Base-by-base conservation (phyloP, 1,140 invertebrate species). In the Megathymus violae region DNA sequence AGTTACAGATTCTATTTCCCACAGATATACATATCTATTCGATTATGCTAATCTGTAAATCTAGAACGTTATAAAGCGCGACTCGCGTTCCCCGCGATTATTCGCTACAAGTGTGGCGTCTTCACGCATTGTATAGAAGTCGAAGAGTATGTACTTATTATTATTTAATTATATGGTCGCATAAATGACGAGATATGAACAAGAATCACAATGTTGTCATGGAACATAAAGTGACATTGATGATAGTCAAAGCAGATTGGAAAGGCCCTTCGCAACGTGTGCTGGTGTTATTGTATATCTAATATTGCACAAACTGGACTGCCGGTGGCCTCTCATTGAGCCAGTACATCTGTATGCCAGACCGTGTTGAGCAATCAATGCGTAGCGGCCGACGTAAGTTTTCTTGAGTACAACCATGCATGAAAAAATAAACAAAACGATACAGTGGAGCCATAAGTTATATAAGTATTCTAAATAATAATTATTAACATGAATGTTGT, bases 241-340 rank as follows among this genome's bases (percentile, higher is more conserved):
- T n/a, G n/a, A 67, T 63, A 68, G 59, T 54, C 31, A 50, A 69
- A 64, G 44, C 52, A 68, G 62, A 65, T 63, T 62, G 60, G 58
- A 70, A 41, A 56, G 62, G 65, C 74, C 75, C 75, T 76, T 74
- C 63, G 71, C 75, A 78, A 77, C 64, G 48, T 60, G 51, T 38
- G 47, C 41, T 61, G 47, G 58, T 64, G 71, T 71, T 69, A 74
- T 72, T 76, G 68, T 74, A 67, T 44, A 56, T 64, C 58, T 59
- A 62, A 62, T 60, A 63, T 79, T 79, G 76, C 76, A 74, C 64
- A 73, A 76, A 64, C 58, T 17, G 58, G 19, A 47, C 61, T 64
- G 58, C 62, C 63, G 50, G 65, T 69, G 77, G 80, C 80, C 82
- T 81, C 72, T 71, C 70, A 70, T 80, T 75, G 62, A 76, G 63